A percentile compares a stretch with the other conserved stretches of the same genome.
phyloP scores from a whole-genome alignment of 2,113 vertebrate genomes.

The Salvelinus sp. region DNA sequence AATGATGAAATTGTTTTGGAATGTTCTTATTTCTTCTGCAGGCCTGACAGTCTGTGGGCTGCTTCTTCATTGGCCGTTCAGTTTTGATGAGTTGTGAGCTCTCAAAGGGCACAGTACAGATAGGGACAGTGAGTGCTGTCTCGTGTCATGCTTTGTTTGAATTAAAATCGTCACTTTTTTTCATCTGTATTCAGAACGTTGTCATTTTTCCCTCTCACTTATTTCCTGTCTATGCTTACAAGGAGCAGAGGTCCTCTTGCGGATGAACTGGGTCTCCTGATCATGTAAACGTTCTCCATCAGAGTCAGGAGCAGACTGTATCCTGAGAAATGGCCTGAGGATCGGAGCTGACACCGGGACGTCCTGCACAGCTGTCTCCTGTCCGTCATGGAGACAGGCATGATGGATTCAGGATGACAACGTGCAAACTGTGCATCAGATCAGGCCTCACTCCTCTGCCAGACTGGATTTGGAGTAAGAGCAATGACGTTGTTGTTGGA shows the following conservation, averaged over 20 bases:
- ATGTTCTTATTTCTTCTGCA: conserved; percentile 74
- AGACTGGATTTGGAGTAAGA: not conserved
- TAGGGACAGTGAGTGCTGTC: conserved; percentile 76
- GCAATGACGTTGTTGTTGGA: not conserved
- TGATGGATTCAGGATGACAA: conserved; percentile 29
- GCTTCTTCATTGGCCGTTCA: conserved; percentile 58
- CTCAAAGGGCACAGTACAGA: conserved; percentile 68
- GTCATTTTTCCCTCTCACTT: not conserved
- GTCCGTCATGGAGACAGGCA: conserved; percentile 33
- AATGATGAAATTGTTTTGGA: conserved; percentile 78
- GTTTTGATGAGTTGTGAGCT: conserved; percentile 55
- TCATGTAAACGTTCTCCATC: too few relatives aligned
- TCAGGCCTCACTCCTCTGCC: too few relatives aligned
- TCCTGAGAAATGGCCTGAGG: conserved; percentile 45
- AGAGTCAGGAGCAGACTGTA: conserved; percentile 1
- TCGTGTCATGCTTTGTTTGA: conserved; percentile 79
- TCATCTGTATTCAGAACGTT: conserved; percentile 44
- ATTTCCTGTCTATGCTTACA: not conserved
- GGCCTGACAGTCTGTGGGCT: conserved; percentile 58
- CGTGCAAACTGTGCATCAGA: not conserved
- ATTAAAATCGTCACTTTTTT: conserved; percentile 59
- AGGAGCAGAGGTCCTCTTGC: not conserved
- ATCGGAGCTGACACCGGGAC: conserved; percentile 45
- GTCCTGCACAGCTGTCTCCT: conserved; percentile 23
- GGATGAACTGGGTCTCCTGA: not conserved